These are phyloP conservation scores for Galbula dea DNA, from an alignment of 2,113 vertebrate species.

Conservation along the genomic window DNA sequence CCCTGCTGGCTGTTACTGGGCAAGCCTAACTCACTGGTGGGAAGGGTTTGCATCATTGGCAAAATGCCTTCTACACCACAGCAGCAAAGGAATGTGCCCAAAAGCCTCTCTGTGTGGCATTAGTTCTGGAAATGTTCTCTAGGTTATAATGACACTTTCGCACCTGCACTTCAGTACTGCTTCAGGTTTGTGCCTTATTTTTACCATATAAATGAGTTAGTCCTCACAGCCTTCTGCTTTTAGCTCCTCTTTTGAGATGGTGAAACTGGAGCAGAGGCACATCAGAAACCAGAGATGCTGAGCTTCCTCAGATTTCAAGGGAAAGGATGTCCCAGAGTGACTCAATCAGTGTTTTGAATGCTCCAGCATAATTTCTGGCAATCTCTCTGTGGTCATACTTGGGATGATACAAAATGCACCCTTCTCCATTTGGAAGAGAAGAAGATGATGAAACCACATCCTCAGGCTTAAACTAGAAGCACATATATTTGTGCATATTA, in stretches of 20 bases:
- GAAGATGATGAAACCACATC: conserved; percentile 58
- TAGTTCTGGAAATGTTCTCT: neutral
- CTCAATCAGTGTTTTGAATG: neutral
- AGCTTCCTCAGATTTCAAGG: conserved; percentile 35
- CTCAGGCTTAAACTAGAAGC: neutral
- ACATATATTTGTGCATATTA: conserved; percentile 9
- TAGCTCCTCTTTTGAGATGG: neutral
- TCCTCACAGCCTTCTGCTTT: neutral
- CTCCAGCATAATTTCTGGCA: conserved; percentile 20
- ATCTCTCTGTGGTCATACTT: neutral
- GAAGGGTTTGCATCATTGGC: neutral
- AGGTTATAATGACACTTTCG: neutral
- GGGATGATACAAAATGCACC: conserved; percentile 20
- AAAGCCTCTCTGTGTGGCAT: neutral
- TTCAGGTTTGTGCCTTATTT: neutral
- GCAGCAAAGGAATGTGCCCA: neutral
- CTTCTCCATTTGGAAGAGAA: conserved; percentile 31
- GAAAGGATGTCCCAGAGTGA: conserved; percentile 41
- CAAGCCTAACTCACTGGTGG: neutral
- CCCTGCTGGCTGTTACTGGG: neutral
- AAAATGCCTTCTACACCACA: neutral
- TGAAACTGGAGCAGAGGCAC: conserved; percentile 38
- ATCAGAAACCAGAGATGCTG: conserved; percentile 5
- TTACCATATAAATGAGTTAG: neutral
- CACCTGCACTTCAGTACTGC: neutral